Evolutionary conservation across 2,888 invertebrate species (phyloP).

Genomic region (Autographa gamma): DNA sequence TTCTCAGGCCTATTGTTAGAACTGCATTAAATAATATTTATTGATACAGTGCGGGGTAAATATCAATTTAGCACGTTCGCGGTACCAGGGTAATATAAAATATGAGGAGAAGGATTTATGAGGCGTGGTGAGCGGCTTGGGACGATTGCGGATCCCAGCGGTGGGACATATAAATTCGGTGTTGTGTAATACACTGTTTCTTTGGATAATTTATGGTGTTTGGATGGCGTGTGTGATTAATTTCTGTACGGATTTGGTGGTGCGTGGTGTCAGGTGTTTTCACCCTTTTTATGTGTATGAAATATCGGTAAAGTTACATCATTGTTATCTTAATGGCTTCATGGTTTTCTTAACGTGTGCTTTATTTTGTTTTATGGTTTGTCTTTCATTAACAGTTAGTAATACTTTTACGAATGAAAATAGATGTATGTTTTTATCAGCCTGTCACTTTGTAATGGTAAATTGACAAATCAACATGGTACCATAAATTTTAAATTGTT

Average conservation of each 20-base stretch:
- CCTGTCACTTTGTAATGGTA: neutral
- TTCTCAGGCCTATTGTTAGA: constrained; percentile 45
- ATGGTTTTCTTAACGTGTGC: neutral
- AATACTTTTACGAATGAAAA: neutral
- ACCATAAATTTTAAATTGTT: too few relatives aligned
- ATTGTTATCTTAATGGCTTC: neutral
- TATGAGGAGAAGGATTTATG: constrained; percentile 63
- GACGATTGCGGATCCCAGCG: constrained; percentile 51
- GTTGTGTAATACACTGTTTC: constrained; percentile 56
- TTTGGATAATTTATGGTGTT: constrained; percentile 58
- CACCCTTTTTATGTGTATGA: constrained; percentile 17
- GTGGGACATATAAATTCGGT: constrained; percentile 55
- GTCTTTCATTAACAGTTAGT: neutral
- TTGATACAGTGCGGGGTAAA: constrained; percentile 68
- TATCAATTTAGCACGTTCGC: constrained; percentile 73
- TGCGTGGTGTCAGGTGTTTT: constrained; percentile 43
- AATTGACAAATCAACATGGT: too few relatives aligned
- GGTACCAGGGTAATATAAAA: constrained; percentile 70
- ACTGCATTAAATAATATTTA: constrained; percentile 63
- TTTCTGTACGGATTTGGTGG: constrained; percentile 44
- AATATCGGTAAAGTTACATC: constrained; percentile 7
- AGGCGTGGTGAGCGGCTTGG: constrained; percentile 41
- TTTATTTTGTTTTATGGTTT: neutral
- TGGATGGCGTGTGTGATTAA: constrained; percentile 50
- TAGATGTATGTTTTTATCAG: neutral